phyloP scores from a whole-genome alignment of 1,140 invertebrate genomes.

The Pseudomyrmex sp. region DNA sequence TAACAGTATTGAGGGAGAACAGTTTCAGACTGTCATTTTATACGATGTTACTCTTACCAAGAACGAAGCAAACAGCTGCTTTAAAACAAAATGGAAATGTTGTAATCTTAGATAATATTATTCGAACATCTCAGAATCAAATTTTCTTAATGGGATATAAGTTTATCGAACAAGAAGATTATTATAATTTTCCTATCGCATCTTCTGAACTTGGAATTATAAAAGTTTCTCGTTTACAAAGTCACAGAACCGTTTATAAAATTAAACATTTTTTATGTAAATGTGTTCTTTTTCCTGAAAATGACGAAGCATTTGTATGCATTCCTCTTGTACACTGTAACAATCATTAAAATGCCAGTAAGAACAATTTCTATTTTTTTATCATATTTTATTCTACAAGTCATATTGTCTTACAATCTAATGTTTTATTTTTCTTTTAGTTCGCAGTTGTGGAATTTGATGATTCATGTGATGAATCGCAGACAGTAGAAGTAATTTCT shows the following conservation, averaged over 20 bases:
- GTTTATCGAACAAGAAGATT: slow-evolving; percentile 17
- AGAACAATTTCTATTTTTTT: background rate
- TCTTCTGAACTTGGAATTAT: slow-evolving; percentile 24
- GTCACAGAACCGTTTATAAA: slow-evolving; percentile 14
- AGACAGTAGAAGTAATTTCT: slow-evolving; percentile 17
- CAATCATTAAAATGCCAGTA: background rate
- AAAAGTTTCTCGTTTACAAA: slow-evolving; percentile 32
- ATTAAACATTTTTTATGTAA: slow-evolving; percentile 19
- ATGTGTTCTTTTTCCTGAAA: slow-evolving; percentile 14
- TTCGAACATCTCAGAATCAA: background rate
- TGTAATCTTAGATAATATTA: background rate
- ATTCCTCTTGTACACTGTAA: slow-evolving; percentile 8
- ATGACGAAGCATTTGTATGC: background rate
- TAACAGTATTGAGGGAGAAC: background rate
- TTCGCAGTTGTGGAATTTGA: slow-evolving; percentile 29
- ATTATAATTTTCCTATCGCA: slow-evolving; percentile 18
- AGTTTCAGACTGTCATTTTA: slow-evolving; percentile 10
- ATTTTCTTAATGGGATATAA: background rate
- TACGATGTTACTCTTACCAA: background rate
- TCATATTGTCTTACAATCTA: background rate
- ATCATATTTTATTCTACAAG: slow-evolving; percentile 5
- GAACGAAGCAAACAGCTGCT: slow-evolving; percentile 5
- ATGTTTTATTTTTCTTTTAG: background rate
- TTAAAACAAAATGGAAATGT: background rate
- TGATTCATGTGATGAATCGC: slow-evolving; percentile 20